Evolutionary conservation across 2,797 vertebrate genomes (phyloP).

Genomic region (Diplodus sargus): DNA sequence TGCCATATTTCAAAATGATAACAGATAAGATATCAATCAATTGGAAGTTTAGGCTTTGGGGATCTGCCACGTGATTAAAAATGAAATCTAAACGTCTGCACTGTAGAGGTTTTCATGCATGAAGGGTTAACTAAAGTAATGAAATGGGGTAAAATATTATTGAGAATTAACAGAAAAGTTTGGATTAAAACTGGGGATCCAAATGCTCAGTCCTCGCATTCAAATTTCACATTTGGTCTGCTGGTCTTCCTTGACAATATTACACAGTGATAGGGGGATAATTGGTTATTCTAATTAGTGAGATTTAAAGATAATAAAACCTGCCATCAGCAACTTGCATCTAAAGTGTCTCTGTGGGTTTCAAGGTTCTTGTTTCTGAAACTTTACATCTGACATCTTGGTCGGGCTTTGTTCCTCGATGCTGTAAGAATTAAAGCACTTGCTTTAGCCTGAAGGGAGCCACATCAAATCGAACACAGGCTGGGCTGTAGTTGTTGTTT

Average conservation of each 20-base stretch:
- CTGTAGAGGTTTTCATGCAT: no score
- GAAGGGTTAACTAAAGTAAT: no score
- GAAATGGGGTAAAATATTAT: no score
- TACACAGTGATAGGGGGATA: background rate
- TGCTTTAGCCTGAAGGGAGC: constrained; percentile 52
- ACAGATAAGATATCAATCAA: no score
- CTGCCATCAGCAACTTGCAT: background rate
- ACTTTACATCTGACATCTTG: constrained; percentile 47
- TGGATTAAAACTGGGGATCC: background rate
- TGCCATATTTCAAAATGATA: no score
- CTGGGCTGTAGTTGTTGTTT: constrained; percentile 54
- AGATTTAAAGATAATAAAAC: background rate
- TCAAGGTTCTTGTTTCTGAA: constrained; percentile 26
- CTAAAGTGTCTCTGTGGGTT: background rate
- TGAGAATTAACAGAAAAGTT: no score
- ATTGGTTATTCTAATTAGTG: background rate
- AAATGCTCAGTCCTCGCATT: constrained; percentile 1
- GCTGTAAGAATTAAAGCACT: constrained; percentile 42
- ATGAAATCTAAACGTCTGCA: no score
- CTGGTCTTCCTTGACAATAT: background rate
- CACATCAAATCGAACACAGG: constrained; percentile 67
- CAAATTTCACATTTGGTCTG: background rate
- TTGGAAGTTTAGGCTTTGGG: no score
- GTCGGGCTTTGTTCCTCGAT: constrained; percentile 47
- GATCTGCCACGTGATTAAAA: no score